These are phyloP conservation scores for Aleiodes testaceus DNA, from an alignment of 2,888 invertebrate genomes.

Conservation along the genomic window DNA sequence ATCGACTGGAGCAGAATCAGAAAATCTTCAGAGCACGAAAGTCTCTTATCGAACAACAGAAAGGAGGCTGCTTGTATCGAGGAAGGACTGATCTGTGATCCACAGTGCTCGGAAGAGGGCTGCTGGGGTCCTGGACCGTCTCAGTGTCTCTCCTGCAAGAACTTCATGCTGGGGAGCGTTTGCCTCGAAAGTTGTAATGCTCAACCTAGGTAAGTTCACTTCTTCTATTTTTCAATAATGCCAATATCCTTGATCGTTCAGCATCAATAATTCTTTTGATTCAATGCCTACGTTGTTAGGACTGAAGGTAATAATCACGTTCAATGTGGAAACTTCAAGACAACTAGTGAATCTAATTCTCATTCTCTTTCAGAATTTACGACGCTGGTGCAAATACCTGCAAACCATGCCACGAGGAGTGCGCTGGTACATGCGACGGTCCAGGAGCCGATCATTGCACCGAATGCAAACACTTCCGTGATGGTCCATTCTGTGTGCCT, in stretches of 20 bases:
- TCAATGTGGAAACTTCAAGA: too few species aligned
- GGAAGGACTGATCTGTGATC: constrained; percentile 86
- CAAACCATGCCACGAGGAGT: constrained; percentile 91
- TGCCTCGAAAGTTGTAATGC: constrained; percentile 89
- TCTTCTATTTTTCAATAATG: background rate
- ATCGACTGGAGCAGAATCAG: constrained; percentile 90
- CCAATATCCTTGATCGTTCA: too few species aligned
- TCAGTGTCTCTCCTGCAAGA: constrained; percentile 92
- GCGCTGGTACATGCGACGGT: constrained; percentile 88
- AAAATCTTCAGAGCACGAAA: constrained; percentile 82
- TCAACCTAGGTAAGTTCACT: constrained; percentile 81
- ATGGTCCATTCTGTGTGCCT: constrained; percentile 91
- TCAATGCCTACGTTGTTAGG: too few species aligned
- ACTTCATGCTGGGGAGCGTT: constrained; percentile 84
- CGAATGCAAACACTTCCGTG: constrained; percentile 87
- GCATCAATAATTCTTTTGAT: too few species aligned
- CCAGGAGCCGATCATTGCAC: constrained; percentile 91
- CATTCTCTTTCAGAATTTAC: constrained; percentile 86
- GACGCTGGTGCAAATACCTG: constrained; percentile 86
- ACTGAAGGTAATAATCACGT: too few species aligned
- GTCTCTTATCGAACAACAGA: constrained; percentile 85
- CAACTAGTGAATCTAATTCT: too few species aligned
- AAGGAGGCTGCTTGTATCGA: constrained; percentile 81
- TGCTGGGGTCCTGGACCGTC: constrained; percentile 96
- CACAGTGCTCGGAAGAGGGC: constrained; percentile 90